These are phyloP conservation scores for Esperia sulphurella DNA, from an alignment of 2,888 invertebrate species.

Conservation along the genomic window DNA sequence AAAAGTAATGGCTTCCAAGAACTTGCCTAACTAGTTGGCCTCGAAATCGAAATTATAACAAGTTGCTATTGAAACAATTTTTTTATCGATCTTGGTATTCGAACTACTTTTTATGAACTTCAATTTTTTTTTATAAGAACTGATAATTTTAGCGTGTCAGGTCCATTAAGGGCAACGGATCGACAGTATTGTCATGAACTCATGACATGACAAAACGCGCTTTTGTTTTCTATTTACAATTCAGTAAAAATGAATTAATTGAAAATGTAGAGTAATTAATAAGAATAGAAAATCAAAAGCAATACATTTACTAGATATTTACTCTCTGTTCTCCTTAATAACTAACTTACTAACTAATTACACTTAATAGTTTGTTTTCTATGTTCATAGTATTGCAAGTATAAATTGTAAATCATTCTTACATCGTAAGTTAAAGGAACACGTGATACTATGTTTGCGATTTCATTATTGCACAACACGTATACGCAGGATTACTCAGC, in stretches of 20 bases:
- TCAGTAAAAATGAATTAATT: too few species aligned
- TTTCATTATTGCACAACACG: constrained; percentile 25
- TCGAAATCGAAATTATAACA: neutral
- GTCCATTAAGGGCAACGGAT: constrained; percentile 6
- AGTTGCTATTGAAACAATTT: neutral
- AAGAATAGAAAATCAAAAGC: too few species aligned
- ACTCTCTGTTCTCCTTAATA: too few species aligned
- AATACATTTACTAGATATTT: too few species aligned
- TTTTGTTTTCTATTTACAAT: neutral
- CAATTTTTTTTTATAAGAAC: neutral
- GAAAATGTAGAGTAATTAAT: too few species aligned
- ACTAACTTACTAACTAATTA: too few species aligned
- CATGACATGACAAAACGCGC: neutral
- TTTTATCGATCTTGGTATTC: neutral
- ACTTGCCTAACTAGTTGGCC: neutral
- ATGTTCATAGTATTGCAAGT: too few species aligned
- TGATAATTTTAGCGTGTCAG: constrained; percentile 2
- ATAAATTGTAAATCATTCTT: too few species aligned
- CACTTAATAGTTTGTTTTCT: too few species aligned
- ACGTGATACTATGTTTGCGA: neutral
- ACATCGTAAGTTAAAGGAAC: neutral
- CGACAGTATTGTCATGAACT: constrained; percentile 4
- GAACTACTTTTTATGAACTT: neutral
- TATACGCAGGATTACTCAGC: constrained; percentile 32
- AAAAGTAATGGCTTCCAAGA: neutral